Base-by-base conservation (phyloP, 1,140 invertebrate species). In the Tetragnatha versicolor region DNA sequence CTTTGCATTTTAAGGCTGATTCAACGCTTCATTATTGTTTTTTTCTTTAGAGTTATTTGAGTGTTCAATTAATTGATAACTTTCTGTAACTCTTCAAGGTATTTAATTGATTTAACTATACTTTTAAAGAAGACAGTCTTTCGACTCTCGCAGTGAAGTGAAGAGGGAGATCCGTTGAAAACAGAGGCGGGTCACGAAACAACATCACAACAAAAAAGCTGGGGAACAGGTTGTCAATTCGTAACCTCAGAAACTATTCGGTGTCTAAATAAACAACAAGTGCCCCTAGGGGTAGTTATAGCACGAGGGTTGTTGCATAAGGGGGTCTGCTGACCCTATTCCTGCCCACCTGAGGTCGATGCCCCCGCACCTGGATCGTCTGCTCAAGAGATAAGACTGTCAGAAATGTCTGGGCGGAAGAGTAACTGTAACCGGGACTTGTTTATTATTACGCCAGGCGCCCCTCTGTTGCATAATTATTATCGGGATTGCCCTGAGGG, bases 241-340 rank as follows among this genome's bases (percentile, higher is more conserved):
- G 37, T 61, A 73, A 73, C 70, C 55, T 73, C 37, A 29, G 47
- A 60, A 58, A 47, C 22, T 42, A 66, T 77, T 66, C 58, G 35
- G 33, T 63, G 45, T 77, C 73, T 77, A 77, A 77, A 77, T 35
- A 77, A 77, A 77, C 73, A 77, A 77, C 73, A 77, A 77, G 73
- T 77, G 73, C 73, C 73, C 73, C 35, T 47, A 49, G 73, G 73
- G 73, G n/a, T 77, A 22, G 47, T 65, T 73, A 45, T 55, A 70
- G 53, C 47, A 70, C 42, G 42, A 37, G n/a, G 49, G 66, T 42
- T 12, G 39, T 66, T 73, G 55, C 70, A 73, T 73, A 73, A 61
- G 61, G 55, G 55, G 55, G 70, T 55, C 55, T 73, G 22, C 60
- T 65, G 60, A 65, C 73, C 73, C 61, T 77, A 66, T 65, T 66